phyloP scores from a whole-genome alignment of 2,113 vertebrate genomes.

The Tamias sibiricus region DNA sequence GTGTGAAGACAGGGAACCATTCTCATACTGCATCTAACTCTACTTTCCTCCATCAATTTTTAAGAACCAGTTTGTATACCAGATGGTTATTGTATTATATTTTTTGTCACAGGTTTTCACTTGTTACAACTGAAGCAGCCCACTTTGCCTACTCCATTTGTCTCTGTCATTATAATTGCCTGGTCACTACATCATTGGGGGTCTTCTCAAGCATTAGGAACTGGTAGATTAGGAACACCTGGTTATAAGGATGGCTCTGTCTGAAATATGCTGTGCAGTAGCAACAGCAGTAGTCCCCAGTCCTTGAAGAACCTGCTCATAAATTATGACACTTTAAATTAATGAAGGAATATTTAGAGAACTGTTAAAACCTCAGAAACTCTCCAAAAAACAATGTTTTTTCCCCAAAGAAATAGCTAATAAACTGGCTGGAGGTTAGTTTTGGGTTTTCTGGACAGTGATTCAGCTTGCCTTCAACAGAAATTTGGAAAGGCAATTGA shows the following conservation, averaged over 20 bases:
- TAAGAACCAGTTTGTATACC: background rate
- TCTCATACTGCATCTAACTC: background rate
- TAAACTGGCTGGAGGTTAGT: background rate
- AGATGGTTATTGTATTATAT: background rate
- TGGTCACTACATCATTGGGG: background rate
- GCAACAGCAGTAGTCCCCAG: background rate
- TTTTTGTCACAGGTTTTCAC: conserved; percentile 6
- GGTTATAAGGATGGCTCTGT: background rate
- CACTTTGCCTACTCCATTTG: background rate
- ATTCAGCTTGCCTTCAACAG: background rate
- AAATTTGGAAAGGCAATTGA: background rate
- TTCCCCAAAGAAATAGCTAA: background rate
- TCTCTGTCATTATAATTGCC: background rate
- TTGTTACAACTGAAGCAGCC: background rate
- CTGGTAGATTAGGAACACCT: background rate
- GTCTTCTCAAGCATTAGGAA: background rate
- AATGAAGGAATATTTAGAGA: conserved; percentile 18
- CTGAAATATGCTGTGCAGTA: background rate
- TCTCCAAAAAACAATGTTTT: background rate
- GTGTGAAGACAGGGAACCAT: background rate
- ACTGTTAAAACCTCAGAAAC: background rate
- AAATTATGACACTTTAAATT: conserved; percentile 7
- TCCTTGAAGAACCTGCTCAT: background rate
- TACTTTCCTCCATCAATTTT: background rate
- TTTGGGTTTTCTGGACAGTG: background rate